Percentiles rank a stretch among this genome's conserved stretches.
phyloP scores from a whole-genome alignment of 2,113 vertebrate species.

The Ursus arctos region DNA sequence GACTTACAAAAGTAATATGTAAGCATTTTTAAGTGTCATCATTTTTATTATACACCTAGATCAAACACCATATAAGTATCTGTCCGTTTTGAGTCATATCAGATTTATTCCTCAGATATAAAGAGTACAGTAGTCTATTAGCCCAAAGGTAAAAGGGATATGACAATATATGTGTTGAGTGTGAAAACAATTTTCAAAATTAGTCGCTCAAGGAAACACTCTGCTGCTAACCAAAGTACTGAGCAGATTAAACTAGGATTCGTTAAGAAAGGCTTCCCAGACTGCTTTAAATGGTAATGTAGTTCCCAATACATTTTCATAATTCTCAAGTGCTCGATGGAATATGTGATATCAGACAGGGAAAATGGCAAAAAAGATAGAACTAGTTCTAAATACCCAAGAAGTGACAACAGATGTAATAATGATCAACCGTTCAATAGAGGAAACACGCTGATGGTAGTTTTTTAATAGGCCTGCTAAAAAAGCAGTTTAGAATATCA shows the following conservation, averaged over 20 bases:
- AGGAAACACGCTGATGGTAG: constrained; percentile 47
- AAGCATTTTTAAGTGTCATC: constrained; percentile 5
- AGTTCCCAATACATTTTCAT: constrained; percentile 68
- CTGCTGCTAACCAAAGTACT: constrained; percentile 46
- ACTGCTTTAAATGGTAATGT: constrained; percentile 65
- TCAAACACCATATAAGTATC: neutral
- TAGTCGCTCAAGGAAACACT: constrained; percentile 39
- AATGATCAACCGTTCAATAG: constrained; percentile 65
- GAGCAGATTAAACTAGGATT: constrained; percentile 77
- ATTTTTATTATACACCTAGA: constrained; percentile 50
- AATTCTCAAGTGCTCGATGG: constrained; percentile 75
- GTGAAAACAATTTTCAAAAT: constrained; percentile 77
- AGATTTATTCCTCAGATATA: neutral
- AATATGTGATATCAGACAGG: constrained; percentile 63
- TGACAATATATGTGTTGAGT: neutral
- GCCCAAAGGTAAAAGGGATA: neutral
- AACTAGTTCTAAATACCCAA: constrained; percentile 77
- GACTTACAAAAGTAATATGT: neutral
- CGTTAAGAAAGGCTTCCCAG: constrained; percentile 70
- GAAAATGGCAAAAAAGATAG: constrained; percentile 76
- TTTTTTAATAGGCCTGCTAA: constrained; percentile 66
- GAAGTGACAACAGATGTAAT: constrained; percentile 81
- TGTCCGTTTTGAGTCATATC: neutral
- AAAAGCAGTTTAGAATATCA: constrained; percentile 78
- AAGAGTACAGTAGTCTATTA: neutral